phyloP scores from a whole-genome alignment of 1,140 invertebrate species.

The Arion vulgaris region DNA sequence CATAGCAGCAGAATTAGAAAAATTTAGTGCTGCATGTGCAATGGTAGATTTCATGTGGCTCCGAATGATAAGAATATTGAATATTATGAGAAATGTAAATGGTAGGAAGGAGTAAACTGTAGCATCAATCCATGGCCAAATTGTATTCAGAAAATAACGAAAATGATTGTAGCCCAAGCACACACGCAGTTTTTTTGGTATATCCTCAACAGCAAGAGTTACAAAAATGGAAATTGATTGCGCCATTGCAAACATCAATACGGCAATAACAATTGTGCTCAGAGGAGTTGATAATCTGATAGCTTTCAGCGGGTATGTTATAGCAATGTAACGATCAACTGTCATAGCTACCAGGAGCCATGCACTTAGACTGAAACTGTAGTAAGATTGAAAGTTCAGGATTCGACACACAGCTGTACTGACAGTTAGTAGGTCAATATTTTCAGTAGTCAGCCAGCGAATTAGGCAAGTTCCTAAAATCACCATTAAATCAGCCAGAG shows the following conservation, averaged over 20 bases:
- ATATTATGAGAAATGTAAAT: slow-evolving; percentile 55
- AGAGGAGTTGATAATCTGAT: slow-evolving; percentile 39
- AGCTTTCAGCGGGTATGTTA: slow-evolving; percentile 59
- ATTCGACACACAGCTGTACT: slow-evolving; percentile 45
- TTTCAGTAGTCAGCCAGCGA: slow-evolving; percentile 49
- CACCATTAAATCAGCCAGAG: slow-evolving; percentile 60
- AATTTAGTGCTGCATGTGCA: slow-evolving; percentile 40
- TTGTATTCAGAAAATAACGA: slow-evolving; percentile 44
- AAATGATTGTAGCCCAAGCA: slow-evolving; percentile 43
- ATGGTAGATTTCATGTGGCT: slow-evolving; percentile 49
- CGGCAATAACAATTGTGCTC: slow-evolving; percentile 43
- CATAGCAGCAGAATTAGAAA: neutral
- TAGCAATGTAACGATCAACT: slow-evolving; percentile 58
- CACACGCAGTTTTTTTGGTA: neutral
- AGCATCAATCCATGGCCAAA: slow-evolving; percentile 66
- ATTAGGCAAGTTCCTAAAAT: slow-evolving; percentile 54
- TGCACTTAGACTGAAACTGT: slow-evolving; percentile 54
- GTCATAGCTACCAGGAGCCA: slow-evolving; percentile 68
- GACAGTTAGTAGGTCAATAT: slow-evolving; percentile 39
- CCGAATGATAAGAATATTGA: slow-evolving; percentile 63
- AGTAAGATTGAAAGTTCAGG: slow-evolving; percentile 54
- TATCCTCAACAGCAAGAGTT: slow-evolving; percentile 39
- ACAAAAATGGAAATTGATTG: slow-evolving; percentile 53
- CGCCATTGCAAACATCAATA: slow-evolving; percentile 44
- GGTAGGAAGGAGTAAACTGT: slow-evolving; percentile 63